These are phyloP conservation scores for Glossophaga mutica DNA, from an alignment of 2,797 vertebrate genomes.

Conservation along the genomic window DNA sequence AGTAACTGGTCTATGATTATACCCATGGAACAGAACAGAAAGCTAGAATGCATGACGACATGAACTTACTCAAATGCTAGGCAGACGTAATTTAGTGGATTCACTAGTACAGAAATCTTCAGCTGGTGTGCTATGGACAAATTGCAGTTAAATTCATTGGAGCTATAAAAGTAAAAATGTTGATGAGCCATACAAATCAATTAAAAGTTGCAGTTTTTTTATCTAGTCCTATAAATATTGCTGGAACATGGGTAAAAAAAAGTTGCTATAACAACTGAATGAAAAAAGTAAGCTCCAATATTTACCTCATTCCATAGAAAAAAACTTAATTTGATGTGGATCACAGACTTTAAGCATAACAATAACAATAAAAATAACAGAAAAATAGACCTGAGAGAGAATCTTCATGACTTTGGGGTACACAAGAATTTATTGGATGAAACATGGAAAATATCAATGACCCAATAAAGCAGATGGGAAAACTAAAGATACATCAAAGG, in stretches of 20 bases:
- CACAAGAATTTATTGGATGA: not conserved
- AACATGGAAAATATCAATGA: not conserved
- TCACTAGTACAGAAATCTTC: not conserved
- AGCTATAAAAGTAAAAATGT: not conserved
- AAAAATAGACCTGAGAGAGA: not conserved
- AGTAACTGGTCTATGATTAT: not conserved
- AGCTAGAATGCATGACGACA: not conserved
- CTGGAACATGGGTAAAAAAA: not conserved
- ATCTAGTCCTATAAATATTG: not conserved
- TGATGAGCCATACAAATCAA: not conserved
- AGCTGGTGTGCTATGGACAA: not conserved
- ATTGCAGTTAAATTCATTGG: not conserved
- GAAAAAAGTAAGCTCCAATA: not conserved
- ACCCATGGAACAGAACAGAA: not conserved
- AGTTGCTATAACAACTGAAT: not conserved
- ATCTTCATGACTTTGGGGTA: not conserved
- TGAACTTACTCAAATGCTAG: not conserved
- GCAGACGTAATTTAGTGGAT: not conserved
- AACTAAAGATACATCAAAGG: not conserved
- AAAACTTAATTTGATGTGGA: not conserved
- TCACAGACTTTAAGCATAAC: not conserved
- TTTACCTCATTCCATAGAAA: not conserved
- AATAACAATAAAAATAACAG: not conserved
- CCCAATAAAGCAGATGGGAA: not conserved
- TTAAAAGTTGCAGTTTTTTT: not conserved